phyloP scores from a whole-genome alignment of 1,140 invertebrate species.

The Planococcus citri region DNA sequence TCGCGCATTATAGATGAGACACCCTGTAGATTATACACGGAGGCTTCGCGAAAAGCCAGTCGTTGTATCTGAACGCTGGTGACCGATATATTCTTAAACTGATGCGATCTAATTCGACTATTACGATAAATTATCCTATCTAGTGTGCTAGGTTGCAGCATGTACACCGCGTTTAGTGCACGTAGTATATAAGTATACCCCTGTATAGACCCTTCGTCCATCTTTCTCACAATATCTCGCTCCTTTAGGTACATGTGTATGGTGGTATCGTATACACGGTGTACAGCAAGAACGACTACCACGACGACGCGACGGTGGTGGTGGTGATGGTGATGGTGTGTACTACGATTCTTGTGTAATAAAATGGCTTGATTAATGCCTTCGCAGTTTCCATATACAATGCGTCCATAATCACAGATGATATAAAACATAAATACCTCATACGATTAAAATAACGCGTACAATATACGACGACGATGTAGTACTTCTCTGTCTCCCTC shows the following conservation, averaged over 20 bases:
- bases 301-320: too few species aligned
- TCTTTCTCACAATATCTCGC: too few species aligned
- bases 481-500: too few species aligned
- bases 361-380: slow-evolving; percentile 7
- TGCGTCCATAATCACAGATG: slow-evolving; percentile 1
- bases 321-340: not conserved
- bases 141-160: not conserved
- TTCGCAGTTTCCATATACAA: slow-evolving; percentile 3
- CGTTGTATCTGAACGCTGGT: not conserved
- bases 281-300: too few species aligned
- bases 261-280: too few species aligned
- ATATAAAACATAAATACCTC: slow-evolving; percentile 8
- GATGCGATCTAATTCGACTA: slow-evolving; percentile 2
- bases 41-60: too few species aligned
- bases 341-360: not conserved
- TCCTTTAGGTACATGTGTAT: too few species aligned
- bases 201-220: too few species aligned
- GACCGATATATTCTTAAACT: not conserved
- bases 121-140: slow-evolving; percentile 8
- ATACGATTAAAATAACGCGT: not conserved
- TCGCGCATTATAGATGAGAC: too few species aligned
- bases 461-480: too few species aligned
- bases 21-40: too few species aligned
- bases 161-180: not conserved
- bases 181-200: not conserved